Evolutionary conservation across 2,888 invertebrate species (phyloP).

Genomic region (Andrena chrysosceles): DNA sequence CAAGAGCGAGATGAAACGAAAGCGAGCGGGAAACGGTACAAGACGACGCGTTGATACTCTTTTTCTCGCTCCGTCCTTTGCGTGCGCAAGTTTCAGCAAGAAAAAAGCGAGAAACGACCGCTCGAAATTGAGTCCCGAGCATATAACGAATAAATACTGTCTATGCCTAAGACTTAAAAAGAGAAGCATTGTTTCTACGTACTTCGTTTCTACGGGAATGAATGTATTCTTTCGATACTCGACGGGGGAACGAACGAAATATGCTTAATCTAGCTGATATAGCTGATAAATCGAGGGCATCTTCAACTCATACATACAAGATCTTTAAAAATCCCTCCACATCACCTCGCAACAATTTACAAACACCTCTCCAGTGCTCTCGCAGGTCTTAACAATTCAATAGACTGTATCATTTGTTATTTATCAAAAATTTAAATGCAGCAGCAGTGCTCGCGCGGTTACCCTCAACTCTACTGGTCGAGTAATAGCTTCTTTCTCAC

Average conservation of each 20-base stretch:
- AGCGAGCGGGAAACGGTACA: too few relatives aligned
- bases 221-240: conserved; percentile 5
- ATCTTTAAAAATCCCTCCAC: conserved; percentile 27
- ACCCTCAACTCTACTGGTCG: conserved; percentile 16
- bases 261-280: not conserved
- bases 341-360: conserved; percentile 42
- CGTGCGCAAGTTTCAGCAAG: too few relatives aligned
- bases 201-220: conserved; percentile 15
- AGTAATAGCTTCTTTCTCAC: conserved; percentile 13
- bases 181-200: not conserved
- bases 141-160: too few relatives aligned
- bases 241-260: conserved; percentile 1
- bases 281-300: conserved; percentile 2
- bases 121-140: too few relatives aligned
- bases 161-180: not conserved
- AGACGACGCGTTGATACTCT: too few relatives aligned
- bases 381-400: conserved; percentile 47
- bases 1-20: too few relatives aligned
- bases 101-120: too few relatives aligned
- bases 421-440: conserved; percentile 59
- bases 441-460: conserved; percentile 28
- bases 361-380: conserved; percentile 10
- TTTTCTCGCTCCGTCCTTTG: too few relatives aligned
- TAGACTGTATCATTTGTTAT: conserved; percentile 42
- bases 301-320: conserved; percentile 24